Evolutionary conservation across 2,113 vertebrate species (phyloP), one percentile per base, ranked within the genome.

Genomic region (Tragulus kanchil): DNA sequence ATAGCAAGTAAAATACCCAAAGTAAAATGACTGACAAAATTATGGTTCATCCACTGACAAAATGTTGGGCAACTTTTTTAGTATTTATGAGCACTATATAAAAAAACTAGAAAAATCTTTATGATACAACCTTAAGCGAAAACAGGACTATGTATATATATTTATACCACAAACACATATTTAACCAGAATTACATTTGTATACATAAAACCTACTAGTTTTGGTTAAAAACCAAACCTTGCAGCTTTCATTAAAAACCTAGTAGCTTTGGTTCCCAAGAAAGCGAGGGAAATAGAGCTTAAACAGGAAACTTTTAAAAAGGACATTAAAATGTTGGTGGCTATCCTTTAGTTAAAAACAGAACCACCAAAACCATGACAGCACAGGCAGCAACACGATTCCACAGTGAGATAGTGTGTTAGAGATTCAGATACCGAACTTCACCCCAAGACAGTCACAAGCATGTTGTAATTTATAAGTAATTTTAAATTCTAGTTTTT

Each of bases 381-480:
- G 36, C 58, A 26, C 11, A 94, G 56, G 8, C 73, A 21, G 26
- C 42, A 92, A 65, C 26, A 85, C 10, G 3, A 26, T 31, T 85
- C 69, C 82, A 91, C 19, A 67, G 26, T 14, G 17, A 85, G 62
- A 75, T 28, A 89, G 36, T n/a, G 73, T 75, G 83, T 36, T 61
- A 97, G 52, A 95, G 69, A 94, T 54, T 85, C 58, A 88, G 85
- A 92, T 17, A 88, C 45, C 89, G 16, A 95, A 85, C 9, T 91
- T 79, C 2, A 61, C 61, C 48, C 82, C 82, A 94, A 15, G 52
- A 10, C 1, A 95, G n/a, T 90, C 25, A 92, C 23, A 67, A 85
- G 42, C 3, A 89, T 83, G 48, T 8, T 82, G 12, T 48, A 95
- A 83, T 50, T 69, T 56, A 13, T 25, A 95, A 85, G n/a, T 42